A percentile compares a stretch with the other conserved stretches of the same genome.
Evolutionary conservation across 2,113 vertebrate species (phyloP).

Genomic region (Camelus dromedarius): DNA sequence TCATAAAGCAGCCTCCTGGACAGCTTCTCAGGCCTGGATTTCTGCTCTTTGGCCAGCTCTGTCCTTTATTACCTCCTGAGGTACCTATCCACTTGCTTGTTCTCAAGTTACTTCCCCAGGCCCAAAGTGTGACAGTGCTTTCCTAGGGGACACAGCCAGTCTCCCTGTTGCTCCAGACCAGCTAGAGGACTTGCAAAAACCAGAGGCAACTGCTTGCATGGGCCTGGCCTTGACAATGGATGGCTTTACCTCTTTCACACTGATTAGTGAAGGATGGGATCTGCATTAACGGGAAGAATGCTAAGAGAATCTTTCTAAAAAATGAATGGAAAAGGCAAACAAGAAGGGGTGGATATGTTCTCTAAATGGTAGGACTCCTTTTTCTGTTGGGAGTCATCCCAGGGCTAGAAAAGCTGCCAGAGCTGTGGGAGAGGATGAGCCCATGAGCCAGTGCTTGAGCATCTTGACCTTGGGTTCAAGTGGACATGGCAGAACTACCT

Average conservation of each 20-base stretch:
- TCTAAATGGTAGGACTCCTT: not conserved
- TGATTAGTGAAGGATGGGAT: not conserved
- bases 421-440: not conserved
- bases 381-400: not conserved
- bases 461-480: constrained; percentile 35
- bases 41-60: constrained; percentile 20
- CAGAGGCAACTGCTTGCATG: not conserved
- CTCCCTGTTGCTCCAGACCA: not conserved
- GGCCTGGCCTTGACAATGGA: not conserved
- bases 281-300: constrained; percentile 15
- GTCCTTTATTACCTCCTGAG: constrained; percentile 42
- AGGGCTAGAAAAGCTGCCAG: not conserved
- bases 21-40: not conserved
- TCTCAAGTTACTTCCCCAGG: not conserved
- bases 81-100: not conserved
- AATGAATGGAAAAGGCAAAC: constrained; percentile 47
- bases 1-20: constrained; percentile 8
- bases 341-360: not conserved
- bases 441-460: not conserved
- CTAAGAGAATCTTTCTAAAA: constrained; percentile 34
- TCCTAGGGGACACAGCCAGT: not conserved
- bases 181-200: not conserved
- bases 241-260: not conserved
- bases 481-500: constrained; percentile 22
- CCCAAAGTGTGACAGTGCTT: not conserved